Conservation (phyloP, 2,888 invertebrate species). For the Diaprepes abbreviatus region DNA sequence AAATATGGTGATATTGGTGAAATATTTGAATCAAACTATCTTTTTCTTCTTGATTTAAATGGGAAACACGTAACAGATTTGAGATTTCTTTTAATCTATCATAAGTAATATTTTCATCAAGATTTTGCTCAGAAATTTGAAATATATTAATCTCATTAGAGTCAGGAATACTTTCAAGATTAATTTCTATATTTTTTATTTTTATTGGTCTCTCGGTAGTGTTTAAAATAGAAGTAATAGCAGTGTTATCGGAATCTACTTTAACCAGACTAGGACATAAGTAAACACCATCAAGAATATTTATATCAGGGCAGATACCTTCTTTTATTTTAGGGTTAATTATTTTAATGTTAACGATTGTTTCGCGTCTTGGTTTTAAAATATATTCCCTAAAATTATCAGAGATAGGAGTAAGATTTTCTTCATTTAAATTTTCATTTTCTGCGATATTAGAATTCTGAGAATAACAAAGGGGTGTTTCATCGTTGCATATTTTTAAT, state of each 20-base stretch:
- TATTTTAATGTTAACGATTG: slow-evolving; percentile 31
- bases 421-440: no score
- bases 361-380: no score
- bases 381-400: no score
- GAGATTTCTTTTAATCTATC: no score
- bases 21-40: slow-evolving; percentile 49
- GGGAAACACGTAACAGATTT: slow-evolving; percentile 7
- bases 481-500: no score
- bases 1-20: slow-evolving; percentile 2
- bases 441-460: no score
- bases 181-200: slow-evolving; percentile 13
- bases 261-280: slow-evolving; percentile 37
- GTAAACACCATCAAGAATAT: slow-evolving; percentile 28
- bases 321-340: slow-evolving; percentile 18
- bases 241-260: slow-evolving; percentile 24
- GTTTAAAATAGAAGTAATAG: slow-evolving; percentile 42
- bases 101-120: no score
- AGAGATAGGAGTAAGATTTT: no score
- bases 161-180: slow-evolving; percentile 7
- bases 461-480: no score
- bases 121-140: no score
- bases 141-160: neutral
- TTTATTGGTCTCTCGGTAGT: slow-evolving; percentile 21
- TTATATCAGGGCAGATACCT: slow-evolving; percentile 35
- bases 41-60: slow-evolving; percentile 56